phyloP scores from a whole-genome alignment of 2,888 invertebrate genomes.

The Hydropsyche betteni region DNA sequence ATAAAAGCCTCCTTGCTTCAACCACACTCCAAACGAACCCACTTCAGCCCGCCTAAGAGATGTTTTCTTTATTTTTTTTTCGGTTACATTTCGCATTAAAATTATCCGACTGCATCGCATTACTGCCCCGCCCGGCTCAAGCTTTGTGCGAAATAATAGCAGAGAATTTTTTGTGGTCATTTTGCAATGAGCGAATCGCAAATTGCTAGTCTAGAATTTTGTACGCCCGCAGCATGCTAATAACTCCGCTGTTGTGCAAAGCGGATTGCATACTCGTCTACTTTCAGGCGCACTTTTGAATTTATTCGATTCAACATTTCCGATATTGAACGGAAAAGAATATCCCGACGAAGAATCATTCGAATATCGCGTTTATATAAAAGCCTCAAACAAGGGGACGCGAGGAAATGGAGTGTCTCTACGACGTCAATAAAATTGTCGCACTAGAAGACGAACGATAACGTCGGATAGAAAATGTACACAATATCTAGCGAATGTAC shows the following conservation, averaged over 20 bases:
- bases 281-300: neutral
- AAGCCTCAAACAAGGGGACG: neutral
- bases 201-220: constrained; percentile 10
- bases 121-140: neutral
- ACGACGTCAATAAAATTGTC: constrained; percentile 23
- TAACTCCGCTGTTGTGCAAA: neutral
- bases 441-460: neutral
- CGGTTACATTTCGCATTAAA: constrained; percentile 22
- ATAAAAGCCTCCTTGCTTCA: constrained; percentile 6
- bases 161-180: neutral
- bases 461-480: neutral
- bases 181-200: constrained; percentile 35
- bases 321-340: too few species aligned
- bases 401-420: constrained; percentile 1
- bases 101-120: constrained; percentile 36
- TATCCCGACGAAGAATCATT: too few species aligned
- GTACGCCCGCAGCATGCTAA: constrained; percentile 2
- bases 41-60: constrained; percentile 11
- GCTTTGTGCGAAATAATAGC: constrained; percentile 34
- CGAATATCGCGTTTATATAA: neutral
- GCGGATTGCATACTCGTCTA: constrained; percentile 4
- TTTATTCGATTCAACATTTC: too few species aligned
- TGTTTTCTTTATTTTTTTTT: constrained; percentile 23
- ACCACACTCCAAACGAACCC: too few species aligned
- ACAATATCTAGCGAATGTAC: too few species aligned